phyloP scores from a whole-genome alignment of 1,140 invertebrate species.

The Brachionus koreanus region DNA sequence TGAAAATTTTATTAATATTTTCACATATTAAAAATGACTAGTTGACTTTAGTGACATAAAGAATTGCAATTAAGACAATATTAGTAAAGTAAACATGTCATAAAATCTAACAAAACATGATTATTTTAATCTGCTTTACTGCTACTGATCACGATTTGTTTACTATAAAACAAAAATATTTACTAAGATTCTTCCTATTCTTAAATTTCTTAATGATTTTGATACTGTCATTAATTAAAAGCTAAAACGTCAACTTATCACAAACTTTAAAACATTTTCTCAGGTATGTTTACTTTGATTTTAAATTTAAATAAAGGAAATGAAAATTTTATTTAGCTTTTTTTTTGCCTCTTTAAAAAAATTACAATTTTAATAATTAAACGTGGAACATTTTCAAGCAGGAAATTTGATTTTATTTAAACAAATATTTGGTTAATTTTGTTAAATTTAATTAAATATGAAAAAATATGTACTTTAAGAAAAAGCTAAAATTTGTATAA shows the following conservation, averaged over 20 bases:
- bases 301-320: neutral
- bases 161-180: neutral
- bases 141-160: conserved; percentile 8
- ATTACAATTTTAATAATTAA: neutral
- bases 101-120: neutral
- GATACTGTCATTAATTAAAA: neutral
- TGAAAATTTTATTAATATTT: neutral
- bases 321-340: neutral
- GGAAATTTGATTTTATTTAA: no score
- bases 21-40: neutral
- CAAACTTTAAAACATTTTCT: neutral
- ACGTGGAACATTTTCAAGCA: no score
- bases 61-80: neutral
- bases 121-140: neutral
- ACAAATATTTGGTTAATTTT: no score
- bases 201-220: neutral
- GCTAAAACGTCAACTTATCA: neutral
- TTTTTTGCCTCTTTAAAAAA: neutral
- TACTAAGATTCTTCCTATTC: neutral
- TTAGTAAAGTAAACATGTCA: neutral
- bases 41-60: conserved; percentile 10
- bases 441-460: no score
- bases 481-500: no score
- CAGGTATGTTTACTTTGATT: conserved; percentile 13
- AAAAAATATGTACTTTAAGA: no score